Conservation (phyloP, 2,888 invertebrate genomes). For the Acanthosoma haemorrhoidale region DNA sequence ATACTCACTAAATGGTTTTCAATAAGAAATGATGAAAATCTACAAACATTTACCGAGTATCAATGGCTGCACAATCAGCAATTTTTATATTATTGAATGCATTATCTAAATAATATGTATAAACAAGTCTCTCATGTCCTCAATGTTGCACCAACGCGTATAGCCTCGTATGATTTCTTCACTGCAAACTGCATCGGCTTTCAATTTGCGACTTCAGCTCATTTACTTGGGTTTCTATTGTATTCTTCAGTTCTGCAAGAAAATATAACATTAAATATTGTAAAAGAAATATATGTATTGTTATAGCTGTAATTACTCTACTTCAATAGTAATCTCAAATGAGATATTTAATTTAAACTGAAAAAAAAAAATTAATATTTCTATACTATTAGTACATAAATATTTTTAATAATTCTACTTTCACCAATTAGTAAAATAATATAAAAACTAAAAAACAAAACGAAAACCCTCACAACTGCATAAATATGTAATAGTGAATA, state of each 20-base stretch:
- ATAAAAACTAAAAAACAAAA: neutral
- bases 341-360: too few species aligned
- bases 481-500: constrained; percentile 11
- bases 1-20: constrained; percentile 6
- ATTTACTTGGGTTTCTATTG: constrained; percentile 94
- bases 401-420: neutral
- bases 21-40: neutral
- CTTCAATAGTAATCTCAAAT: too few species aligned
- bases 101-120: constrained; percentile 30
- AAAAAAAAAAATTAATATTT: neutral
- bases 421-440: neutral
- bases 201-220: constrained; percentile 94
- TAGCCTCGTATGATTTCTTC: constrained; percentile 48
- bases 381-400: neutral
- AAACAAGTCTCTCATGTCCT: constrained; percentile 38
- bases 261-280: constrained; percentile 39
- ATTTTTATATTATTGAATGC: neutral
- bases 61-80: constrained; percentile 26
- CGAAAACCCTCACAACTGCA: neutral
- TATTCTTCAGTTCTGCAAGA: constrained; percentile 91
- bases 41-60: neutral
- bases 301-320: too few species aligned
- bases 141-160: constrained; percentile 38
- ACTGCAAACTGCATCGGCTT: constrained; percentile 94
- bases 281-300: too few species aligned